Percentiles rank a stretch among this genome's conserved stretches.
Conservation (phyloP, 92 coral and sea anemone genomes). For the Phymanthus crucifer region DNA sequence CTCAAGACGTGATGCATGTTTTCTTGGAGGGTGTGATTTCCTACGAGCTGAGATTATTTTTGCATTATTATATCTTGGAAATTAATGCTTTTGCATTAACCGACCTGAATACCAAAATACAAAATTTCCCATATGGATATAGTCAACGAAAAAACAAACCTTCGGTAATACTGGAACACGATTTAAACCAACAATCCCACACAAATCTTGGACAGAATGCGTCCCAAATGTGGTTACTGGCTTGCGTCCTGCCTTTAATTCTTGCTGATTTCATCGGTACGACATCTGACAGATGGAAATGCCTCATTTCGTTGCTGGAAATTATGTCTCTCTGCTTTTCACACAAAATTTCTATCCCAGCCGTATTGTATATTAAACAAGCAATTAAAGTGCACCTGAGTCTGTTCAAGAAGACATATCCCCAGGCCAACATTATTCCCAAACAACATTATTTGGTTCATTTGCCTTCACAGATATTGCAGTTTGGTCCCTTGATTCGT, state of each 20-base stretch:
- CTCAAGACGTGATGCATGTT: conserved; percentile 44
- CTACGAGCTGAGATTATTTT: conserved; percentile 26
- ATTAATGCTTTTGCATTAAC: conserved; percentile 22
- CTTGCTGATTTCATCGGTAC: conserved; percentile 9
- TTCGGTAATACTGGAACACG: background rate
- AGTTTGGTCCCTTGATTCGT: conserved; percentile 30
- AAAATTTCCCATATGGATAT: background rate
- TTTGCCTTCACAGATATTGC: conserved; percentile 25
- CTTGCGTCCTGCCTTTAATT: conserved; percentile 28
- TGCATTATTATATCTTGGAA: background rate
- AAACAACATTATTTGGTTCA: conserved; percentile 43
- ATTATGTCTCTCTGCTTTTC: conserved; percentile 42
- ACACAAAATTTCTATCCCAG: conserved; percentile 1
- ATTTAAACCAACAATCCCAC: background rate
- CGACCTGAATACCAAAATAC: background rate
- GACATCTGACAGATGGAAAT: conserved; percentile 25
- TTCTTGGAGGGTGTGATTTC: conserved; percentile 44
- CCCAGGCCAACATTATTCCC: conserved; percentile 19
- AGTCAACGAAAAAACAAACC: background rate
- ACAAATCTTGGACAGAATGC: background rate
- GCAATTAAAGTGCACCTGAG: background rate
- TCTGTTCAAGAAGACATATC: background rate
- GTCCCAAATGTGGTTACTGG: conserved; percentile 34
- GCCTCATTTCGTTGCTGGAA: conserved; percentile 23
- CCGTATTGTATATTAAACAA: background rate